Conservation (phyloP, 2,113 vertebrate species). For the Pachycephala philippinensis region DNA sequence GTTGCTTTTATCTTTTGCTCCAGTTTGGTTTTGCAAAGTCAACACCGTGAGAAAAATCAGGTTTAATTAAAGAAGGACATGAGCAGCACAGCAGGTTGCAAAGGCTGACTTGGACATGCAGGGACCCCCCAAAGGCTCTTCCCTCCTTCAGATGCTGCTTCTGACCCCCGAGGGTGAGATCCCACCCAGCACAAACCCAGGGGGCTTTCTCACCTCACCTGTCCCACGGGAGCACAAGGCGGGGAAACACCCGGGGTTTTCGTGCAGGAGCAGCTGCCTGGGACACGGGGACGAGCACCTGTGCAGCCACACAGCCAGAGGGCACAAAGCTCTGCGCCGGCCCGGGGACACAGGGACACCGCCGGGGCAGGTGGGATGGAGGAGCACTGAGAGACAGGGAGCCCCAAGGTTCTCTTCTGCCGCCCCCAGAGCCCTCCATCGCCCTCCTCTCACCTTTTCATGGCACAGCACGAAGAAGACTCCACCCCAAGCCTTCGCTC, state of each 20-base stretch:
- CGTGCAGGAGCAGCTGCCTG: neutral
- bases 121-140: neutral
- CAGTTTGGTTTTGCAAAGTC: neutral
- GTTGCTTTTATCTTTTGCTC: neutral
- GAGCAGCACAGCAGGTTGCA: neutral
- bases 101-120: neutral
- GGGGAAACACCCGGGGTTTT: rapidly evolving
- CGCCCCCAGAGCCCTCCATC: no score
- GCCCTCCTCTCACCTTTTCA: no score
- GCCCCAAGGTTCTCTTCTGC: neutral
- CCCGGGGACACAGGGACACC: neutral
- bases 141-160: neutral
- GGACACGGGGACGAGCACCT: neutral
- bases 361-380: rapidly evolving
- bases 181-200: rapidly evolving
- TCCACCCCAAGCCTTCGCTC: rapidly evolving
- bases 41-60: neutral
- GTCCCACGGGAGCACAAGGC: neutral
- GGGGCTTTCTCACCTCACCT: neutral
- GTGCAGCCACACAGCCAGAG: rapidly evolving
- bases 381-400: neutral
- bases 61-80: neutral
- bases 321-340: neutral
- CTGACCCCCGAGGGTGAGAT: neutral
- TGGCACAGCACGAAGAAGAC: rapidly evolving